Base-by-base conservation (phyloP, 2,113 vertebrate species). In the Chunga burmeisteri region DNA sequence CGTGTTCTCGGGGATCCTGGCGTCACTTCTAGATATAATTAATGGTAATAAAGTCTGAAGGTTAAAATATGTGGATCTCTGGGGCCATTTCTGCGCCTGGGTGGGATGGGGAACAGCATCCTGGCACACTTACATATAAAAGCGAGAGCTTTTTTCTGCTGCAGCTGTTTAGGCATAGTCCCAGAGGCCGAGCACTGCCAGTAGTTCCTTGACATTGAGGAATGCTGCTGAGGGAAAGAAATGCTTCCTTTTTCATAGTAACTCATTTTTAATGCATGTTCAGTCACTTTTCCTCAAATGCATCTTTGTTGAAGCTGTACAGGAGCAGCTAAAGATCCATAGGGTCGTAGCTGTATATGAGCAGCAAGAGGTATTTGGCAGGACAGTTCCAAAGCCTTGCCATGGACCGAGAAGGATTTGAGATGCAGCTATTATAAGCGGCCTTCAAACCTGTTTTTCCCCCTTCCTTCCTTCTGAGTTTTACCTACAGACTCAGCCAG, bases 1-100 rank as follows among this genome's bases (percentile, higher is more conserved):
- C 0, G n/a, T 96, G 89, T 97, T 97, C 95, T 96, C 34, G 1
- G 85, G 89, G 87, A 93, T 94, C 78, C 91, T 97, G 96, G 84
- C 93, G 96, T 94, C 63, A 53, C 50, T 95, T 96, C 42, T 88
- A 96, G 84, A 88, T 94, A 94, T 95, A 96, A 96, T 95, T 93
- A 95, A 96, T 96, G 94, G 55, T 95, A 96, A 95, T 96, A 94
- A 96, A 96, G 38, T 82, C 84, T 95, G 93, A 95, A 94, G 81
- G 93, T 93, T 96, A 94, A 94, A 96, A 96, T 82, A 83, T 52
- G 89, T 93, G 84, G 78, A 77, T 95, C 94, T 89, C 93, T 88
- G 77, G 84, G 93, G 94, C 86, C 88, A 81, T 88, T 96, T 96
- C 63, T 94, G 36, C 79, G 66, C 78, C 78, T 73, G 61, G 67